Evolutionary conservation across 2,113 vertebrate species (phyloP), one percentile per base, ranked within the genome.

Genomic region (Hepsetus odoe): DNA sequence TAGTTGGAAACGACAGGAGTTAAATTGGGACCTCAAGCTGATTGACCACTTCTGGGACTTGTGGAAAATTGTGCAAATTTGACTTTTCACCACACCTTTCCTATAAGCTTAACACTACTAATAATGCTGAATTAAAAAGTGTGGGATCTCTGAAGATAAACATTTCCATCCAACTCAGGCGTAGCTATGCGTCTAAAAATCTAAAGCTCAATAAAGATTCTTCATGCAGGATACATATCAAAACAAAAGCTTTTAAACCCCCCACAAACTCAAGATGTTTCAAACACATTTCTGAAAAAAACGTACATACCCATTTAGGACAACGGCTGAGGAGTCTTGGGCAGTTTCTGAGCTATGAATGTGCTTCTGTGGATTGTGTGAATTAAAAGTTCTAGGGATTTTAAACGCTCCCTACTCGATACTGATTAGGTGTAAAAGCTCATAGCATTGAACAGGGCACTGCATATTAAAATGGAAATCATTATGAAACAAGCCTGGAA

Each of bases 151-250:
- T 32, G 20, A 33, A 22, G 16, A 68, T 51, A 72, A 58, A 79
- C 12, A 65, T 67, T 40, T 73, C 66, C 69, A 56, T 51, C 26
- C 73, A 74, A 73, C 32, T 59, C 28, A 20, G 24, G 28, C 14
- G n/a, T 30, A 35, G 59, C 44, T 75, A 61, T 33, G 26, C 30
- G 35, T 56, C 35, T 32, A 65, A 66, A 38, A 67, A 38, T 14
- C 61, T 76, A 68, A 22, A 58, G 24, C 24, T 42, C 20, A 77
- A 77, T 74, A 78, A 49, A 32, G 6, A 65, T 42, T 65, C n/a
- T 22, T 46, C 68, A 79, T 79, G 77, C 77, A 79, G 59, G 35
- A 38, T 9, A n/a, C 51, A 65, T 53, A n/a, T 70, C 77, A 42
- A 74, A 77, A 67, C n/a, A 5, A 74, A 79, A 62, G 62, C 62